Evolutionary conservation across 1,140 invertebrate genomes (phyloP).

Genomic region (Drosophila elegans): DNA sequence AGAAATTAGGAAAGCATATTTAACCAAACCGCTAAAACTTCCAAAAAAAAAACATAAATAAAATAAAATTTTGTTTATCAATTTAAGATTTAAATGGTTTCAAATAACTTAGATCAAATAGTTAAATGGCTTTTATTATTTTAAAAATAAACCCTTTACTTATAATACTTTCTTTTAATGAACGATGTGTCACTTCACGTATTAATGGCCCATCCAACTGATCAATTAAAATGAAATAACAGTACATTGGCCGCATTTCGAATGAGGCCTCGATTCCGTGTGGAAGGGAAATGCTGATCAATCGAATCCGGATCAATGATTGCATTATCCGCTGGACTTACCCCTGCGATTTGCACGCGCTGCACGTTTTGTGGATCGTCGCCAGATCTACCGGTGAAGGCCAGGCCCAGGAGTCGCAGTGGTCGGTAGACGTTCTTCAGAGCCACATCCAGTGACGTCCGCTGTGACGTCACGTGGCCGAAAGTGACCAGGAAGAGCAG

Average conservation of each 20-base stretch:
- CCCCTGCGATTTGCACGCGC: slow-evolving; percentile 61
- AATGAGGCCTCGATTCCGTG: neutral
- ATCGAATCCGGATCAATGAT: slow-evolving; percentile 18
- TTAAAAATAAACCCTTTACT: too few relatives aligned
- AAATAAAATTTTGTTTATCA: too few relatives aligned
- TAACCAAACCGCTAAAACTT: too few relatives aligned
- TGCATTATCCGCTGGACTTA: slow-evolving; percentile 43
- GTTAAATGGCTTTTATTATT: too few relatives aligned
- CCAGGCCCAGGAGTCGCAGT: slow-evolving; percentile 61
- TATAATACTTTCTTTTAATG: too few relatives aligned
- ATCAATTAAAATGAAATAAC: slow-evolving; percentile 14
- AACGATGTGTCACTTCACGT: too few relatives aligned
- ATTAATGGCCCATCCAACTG: neutral
- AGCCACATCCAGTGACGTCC: slow-evolving; percentile 68
- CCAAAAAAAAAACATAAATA: too few relatives aligned
- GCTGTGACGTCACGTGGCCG: slow-evolving; percentile 66
- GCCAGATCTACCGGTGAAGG: slow-evolving; percentile 69
- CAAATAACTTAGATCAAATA: too few relatives aligned
- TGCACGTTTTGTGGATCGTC: slow-evolving; percentile 68
- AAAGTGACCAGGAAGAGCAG: slow-evolving; percentile 40
- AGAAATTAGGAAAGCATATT: too few relatives aligned
- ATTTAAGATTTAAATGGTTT: too few relatives aligned
- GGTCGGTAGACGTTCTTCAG: slow-evolving; percentile 63
- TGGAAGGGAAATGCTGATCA: neutral
- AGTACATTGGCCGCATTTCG: slow-evolving; percentile 18